Percentiles rank a stretch among this genome's conserved stretches.
Conservation (phyloP, 2,113 vertebrate species). For the Cheirogaleus medius region DNA sequence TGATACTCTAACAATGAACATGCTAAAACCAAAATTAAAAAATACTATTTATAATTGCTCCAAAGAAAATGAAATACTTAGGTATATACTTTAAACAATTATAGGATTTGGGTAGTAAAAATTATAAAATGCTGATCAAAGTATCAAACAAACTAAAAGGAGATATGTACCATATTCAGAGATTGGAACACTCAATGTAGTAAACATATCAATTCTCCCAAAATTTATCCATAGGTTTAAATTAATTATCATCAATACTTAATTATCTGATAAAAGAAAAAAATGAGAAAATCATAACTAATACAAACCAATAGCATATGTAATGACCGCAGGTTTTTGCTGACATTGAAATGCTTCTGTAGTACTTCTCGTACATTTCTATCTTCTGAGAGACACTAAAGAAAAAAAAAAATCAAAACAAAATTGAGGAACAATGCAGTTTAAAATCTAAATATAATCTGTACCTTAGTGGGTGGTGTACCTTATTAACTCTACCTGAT, state of each 20-base stretch:
- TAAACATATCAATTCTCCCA: background rate
- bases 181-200: background rate
- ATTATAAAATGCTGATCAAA: slow-evolving; percentile 38
- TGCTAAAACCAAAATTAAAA: slow-evolving; percentile 13
- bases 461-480: background rate
- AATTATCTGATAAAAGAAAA: background rate
- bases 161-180: background rate
- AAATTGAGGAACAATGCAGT: background rate
- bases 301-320: slow-evolving; percentile 90
- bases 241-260: background rate
- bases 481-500: background rate
- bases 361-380: slow-evolving; percentile 86
- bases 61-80: slow-evolving; percentile 37
- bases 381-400: slow-evolving; percentile 89
- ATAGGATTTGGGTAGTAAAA: background rate
- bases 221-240: slow-evolving; percentile 35
- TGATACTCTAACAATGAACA: background rate
- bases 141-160: background rate
- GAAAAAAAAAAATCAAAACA: background rate
- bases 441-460: background rate
- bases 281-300: background rate
- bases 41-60: background rate
- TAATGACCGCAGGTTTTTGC: slow-evolving; percentile 91
- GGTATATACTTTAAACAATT: background rate
- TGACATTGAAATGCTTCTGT: slow-evolving; percentile 89